A percentile compares a stretch with the other conserved stretches of the same genome.
These are phyloP conservation scores for Hemibagrus guttatus DNA, from an alignment of 2,797 vertebrate genomes.

Conservation along the genomic window DNA sequence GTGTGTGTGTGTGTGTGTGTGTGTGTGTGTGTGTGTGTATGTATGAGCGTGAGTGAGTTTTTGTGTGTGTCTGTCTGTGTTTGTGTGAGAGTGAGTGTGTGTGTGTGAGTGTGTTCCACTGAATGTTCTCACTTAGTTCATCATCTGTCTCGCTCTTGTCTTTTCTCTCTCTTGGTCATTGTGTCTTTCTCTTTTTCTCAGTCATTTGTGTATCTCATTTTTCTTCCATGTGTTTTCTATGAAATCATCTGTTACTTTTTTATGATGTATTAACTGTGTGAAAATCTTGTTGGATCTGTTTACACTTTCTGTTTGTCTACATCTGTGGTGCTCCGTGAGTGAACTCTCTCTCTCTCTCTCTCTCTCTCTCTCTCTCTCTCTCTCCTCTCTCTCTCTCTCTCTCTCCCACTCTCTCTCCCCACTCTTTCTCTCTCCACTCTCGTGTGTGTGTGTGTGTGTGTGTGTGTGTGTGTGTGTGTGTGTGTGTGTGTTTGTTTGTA, in stretches of 20 bases:
- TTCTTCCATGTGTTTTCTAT: neutral
- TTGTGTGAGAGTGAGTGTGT: too few species aligned
- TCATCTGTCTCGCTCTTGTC: neutral
- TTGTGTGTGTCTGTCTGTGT: neutral
- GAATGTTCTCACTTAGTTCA: neutral
- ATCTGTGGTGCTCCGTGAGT: slow-evolving; percentile 6
- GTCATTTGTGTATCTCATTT: neutral
- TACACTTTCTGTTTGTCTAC: neutral
- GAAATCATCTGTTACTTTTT: neutral
- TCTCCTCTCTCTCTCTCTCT: neutral
- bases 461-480: slow-evolving; percentile 31
- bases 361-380: too few species aligned
- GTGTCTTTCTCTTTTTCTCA: neutral
- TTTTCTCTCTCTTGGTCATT: neutral
- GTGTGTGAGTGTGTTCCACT: too few species aligned
- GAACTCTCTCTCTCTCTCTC: neutral
- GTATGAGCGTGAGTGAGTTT: too few species aligned
- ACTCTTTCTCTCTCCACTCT: neutral
- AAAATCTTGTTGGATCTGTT: neutral
- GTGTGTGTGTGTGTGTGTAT: too few species aligned
- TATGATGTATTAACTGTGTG: slow-evolving; percentile 4
- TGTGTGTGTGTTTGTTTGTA: slow-evolving; percentile 33
- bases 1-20: too few species aligned
- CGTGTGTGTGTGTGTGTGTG: slow-evolving; percentile 11
- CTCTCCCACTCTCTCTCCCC: neutral